Evolutionary conservation across 2,888 invertebrate species (phyloP).

Genomic region (Periphyllus acericola): DNA sequence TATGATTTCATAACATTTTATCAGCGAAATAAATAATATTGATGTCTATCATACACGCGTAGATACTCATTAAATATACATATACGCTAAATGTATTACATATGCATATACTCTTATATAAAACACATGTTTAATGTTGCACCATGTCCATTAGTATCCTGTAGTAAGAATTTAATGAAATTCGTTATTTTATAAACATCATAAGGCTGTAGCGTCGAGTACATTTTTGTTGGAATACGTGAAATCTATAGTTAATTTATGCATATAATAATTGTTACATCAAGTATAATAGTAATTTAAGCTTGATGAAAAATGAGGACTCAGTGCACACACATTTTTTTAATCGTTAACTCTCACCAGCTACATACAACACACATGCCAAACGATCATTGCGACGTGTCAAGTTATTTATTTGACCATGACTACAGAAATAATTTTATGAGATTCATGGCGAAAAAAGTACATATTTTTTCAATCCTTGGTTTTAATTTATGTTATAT

Average conservation of each 20-base stretch:
- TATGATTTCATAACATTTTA: too few species aligned
- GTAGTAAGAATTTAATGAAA: background rate
- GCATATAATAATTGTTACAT: background rate
- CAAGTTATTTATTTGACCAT: slow-evolving; percentile 22
- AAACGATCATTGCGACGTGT: slow-evolving; percentile 11
- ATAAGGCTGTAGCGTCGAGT: background rate
- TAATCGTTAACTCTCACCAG: background rate
- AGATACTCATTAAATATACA: too few species aligned
- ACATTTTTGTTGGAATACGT: background rate
- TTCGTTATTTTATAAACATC: too few species aligned
- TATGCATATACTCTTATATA: too few species aligned
- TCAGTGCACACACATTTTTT: background rate
- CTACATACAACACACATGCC: background rate
- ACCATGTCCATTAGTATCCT: too few species aligned
- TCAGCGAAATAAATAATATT: too few species aligned
- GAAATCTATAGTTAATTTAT: background rate
- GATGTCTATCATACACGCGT: too few species aligned
- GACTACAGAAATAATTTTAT: slow-evolving; percentile 19
- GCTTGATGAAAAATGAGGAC: background rate
- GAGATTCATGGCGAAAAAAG: slow-evolving; percentile 38
- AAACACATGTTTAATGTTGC: too few species aligned
- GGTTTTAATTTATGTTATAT: slow-evolving; percentile 52
- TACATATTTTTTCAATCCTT: slow-evolving; percentile 43
- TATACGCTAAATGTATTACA: too few species aligned
- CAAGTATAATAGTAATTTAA: background rate